Conservation (phyloP, 2,888 invertebrate species). For the Belgica antarctica region DNA sequence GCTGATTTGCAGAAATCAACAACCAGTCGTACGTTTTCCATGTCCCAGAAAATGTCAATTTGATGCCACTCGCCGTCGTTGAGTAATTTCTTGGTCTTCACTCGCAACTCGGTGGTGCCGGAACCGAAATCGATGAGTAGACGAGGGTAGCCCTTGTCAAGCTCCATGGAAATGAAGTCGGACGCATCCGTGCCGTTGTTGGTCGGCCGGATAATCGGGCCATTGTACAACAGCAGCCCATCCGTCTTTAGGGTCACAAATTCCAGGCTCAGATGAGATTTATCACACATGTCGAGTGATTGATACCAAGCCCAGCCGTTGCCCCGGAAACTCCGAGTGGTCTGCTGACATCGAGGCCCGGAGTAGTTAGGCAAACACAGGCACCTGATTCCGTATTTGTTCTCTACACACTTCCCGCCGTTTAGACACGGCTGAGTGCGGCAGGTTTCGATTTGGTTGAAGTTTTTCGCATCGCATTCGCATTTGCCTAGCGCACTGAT, state of each 20-base stretch:
- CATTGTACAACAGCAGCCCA: conserved; percentile 62
- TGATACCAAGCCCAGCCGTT: conserved; percentile 63
- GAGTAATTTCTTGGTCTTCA: conserved; percentile 51
- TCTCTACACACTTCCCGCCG: conserved; percentile 75
- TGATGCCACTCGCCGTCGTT: conserved; percentile 64
- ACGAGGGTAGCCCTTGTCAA: conserved; percentile 57
- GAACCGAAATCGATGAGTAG: conserved; percentile 59
- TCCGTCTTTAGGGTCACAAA: conserved; percentile 58
- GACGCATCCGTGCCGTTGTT: conserved; percentile 51
- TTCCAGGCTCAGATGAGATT: conserved; percentile 59
- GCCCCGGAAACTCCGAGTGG: conserved; percentile 58
- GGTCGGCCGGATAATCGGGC: conserved; percentile 57
- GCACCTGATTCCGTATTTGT: conserved; percentile 63
- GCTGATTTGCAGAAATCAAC: conserved; percentile 58
- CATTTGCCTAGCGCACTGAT: conserved; percentile 72
- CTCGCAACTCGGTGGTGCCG: conserved; percentile 54
- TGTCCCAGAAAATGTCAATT: conserved; percentile 59
- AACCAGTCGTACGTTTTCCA: conserved; percentile 57
- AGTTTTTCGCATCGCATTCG: conserved; percentile 71
- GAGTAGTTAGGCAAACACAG: conserved; percentile 58
- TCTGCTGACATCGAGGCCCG: conserved; percentile 63
- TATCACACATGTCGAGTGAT: conserved; percentile 60
- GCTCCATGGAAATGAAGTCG: conserved; percentile 60
- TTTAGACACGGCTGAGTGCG: conserved; percentile 71
- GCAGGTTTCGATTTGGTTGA: conserved; percentile 69